phyloP scores from a whole-genome alignment of 2,113 vertebrate species.

The Romanogobio albipinnatus region DNA sequence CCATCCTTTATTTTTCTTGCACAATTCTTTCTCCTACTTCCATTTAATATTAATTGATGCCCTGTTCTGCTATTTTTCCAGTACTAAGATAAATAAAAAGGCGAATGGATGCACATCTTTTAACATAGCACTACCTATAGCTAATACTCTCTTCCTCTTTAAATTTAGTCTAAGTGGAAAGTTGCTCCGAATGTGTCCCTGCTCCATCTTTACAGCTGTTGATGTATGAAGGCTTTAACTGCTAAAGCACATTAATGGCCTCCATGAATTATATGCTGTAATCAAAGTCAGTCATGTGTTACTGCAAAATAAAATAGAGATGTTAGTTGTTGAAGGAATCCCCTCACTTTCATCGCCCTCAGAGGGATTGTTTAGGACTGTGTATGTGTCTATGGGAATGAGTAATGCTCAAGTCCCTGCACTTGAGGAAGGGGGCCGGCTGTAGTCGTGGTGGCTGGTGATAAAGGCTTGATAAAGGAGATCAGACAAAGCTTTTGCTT shows the following conservation, averaged over 20 bases:
- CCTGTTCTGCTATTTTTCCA: background rate
- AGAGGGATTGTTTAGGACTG: slow-evolving; percentile 5
- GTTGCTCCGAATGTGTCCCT: background rate
- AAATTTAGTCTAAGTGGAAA: slow-evolving; percentile 17
- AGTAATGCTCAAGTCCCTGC: background rate
- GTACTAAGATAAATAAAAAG: background rate
- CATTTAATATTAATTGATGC: background rate
- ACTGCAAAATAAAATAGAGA: slow-evolving; percentile 18
- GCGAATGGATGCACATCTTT: background rate
- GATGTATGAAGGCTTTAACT: slow-evolving; percentile 16
- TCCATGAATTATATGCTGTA: background rate
- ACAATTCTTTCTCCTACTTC: background rate
- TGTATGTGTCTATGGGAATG: background rate
- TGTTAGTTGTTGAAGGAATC: background rate
- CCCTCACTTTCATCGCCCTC: background rate
- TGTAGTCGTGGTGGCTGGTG: background rate
- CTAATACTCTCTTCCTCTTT: background rate
- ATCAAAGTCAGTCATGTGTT: slow-evolving; percentile 19
- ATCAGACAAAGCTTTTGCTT: background rate
- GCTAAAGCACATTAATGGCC: background rate
- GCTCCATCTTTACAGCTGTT: background rate
- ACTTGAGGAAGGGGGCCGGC: background rate
- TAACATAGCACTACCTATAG: background rate
- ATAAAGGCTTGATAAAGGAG: background rate
- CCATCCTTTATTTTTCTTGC: background rate